These are phyloP conservation scores for Eurystomus glaucurus DNA, from an alignment of 2,797 vertebrate species.

Conservation along the genomic window DNA sequence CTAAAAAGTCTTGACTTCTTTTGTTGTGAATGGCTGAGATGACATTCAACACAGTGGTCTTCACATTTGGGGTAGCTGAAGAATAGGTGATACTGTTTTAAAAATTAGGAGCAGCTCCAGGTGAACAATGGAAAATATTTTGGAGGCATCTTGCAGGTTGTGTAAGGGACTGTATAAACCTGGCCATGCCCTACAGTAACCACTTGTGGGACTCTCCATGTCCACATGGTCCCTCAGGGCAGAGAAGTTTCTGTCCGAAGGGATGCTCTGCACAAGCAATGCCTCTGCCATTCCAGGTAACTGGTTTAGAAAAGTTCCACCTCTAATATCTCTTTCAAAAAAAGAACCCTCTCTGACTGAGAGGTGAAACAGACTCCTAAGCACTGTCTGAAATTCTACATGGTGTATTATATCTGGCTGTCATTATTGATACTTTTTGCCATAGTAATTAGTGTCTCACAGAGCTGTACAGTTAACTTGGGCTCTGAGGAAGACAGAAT, in stretches of 20 bases:
- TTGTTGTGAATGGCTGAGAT: not conserved
- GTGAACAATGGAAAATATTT: not conserved
- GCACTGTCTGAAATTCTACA: not conserved
- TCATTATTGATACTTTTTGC: not conserved
- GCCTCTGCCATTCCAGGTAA: not conserved
- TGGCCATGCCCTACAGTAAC: fast-evolving
- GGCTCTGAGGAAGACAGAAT: not conserved
- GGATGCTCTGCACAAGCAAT: not conserved
- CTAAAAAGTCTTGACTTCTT: not conserved
- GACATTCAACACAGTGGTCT: not conserved
- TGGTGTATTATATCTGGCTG: not conserved
- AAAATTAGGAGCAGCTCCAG: not conserved
- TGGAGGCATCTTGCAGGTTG: not conserved
- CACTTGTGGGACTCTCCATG: not conserved
- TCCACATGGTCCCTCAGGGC: fast-evolving
- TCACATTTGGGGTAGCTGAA: not conserved
- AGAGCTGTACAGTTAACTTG: not conserved
- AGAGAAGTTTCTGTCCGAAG: not conserved
- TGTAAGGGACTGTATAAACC: not conserved
- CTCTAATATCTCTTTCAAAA: conserved; percentile 5
- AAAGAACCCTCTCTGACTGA: not conserved
- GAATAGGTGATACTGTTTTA: not conserved
- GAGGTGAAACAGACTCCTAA: not conserved
- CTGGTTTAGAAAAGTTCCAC: not conserved
- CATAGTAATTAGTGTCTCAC: conserved; percentile 23